Evolutionary conservation across 2,113 vertebrate genomes (phyloP), one percentile per base, ranked within the genome.

Genomic region (Mastomys natalensis): DNA sequence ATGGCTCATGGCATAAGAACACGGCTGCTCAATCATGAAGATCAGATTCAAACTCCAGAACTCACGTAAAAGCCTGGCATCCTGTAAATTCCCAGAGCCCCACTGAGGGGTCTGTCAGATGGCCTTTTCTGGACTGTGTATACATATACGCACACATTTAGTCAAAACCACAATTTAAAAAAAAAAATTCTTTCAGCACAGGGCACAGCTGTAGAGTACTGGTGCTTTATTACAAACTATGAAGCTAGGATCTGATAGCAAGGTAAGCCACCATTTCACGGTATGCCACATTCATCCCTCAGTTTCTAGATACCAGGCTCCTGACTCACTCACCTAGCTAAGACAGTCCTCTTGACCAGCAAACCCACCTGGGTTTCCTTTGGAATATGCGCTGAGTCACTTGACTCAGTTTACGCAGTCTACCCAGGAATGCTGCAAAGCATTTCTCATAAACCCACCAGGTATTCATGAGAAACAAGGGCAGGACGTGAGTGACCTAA

Each of bases 391-490:
- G 13, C 45, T 51, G 29, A 78, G 76, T 17, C 45, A 0, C 37
- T 16, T 73, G 51, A 64, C n/a, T 10, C 31, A 51, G 45, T 77
- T 51, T 77, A 77, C 48, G 15, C 55, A 53, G n/a, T 19, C n/a
- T 58, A 31, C n/a, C 48, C 64, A 15, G 43, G 29, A 62, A 85
- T n/a, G 21, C 29, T 58, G 31, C 43, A 80, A 90, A 95, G 21
- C 11, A 60, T 21, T 73, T 21, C 22, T 86, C 72, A 81, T 40
- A 94, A 92, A 74, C 43, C 45, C 51, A 94, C 73, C 90, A 95
- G 74, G 24, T 45, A 7, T 48, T 94, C 16, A 21, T 51, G 64
- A 76, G 85, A 82, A 92, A n/a, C 45, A 96, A 87, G 73, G 85
- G 15, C 45, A 66, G 85, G 85, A 93, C 77, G 73, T 53, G 78